Evolutionary conservation across 2,797 vertebrate genomes (phyloP).

Genomic region (Thamnophis elegans): DNA sequence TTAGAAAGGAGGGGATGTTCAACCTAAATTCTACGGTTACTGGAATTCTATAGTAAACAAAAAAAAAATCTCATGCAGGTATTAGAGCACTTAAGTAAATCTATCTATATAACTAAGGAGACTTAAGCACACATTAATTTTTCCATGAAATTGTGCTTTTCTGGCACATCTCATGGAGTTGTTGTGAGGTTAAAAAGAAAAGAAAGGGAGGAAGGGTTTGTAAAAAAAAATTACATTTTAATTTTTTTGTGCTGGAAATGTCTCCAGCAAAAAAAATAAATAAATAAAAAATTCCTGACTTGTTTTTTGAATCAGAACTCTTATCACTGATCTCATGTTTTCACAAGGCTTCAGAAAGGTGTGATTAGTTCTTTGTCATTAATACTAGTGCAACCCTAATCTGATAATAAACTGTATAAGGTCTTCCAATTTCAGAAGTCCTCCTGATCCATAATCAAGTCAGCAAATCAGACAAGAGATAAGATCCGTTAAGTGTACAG

Average conservation of each 20-base stretch:
- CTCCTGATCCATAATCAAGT: slow-evolving; percentile 26
- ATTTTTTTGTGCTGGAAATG: background rate
- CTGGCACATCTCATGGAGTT: background rate
- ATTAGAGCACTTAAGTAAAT: background rate
- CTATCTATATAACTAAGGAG: background rate
- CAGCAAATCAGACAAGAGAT: slow-evolving; percentile 6
- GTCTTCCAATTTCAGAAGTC: slow-evolving; percentile 1
- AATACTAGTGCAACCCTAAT: slow-evolving; percentile 32
- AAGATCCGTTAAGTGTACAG: slow-evolving; percentile 15
- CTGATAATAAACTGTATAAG: slow-evolving; percentile 16
- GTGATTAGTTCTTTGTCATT: background rate
- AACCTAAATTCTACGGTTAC: background rate
- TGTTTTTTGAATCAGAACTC: background rate
- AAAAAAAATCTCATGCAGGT: background rate
- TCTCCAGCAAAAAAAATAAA: background rate
- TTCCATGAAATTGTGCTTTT: background rate
- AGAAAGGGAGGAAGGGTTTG: background rate
- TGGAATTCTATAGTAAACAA: background rate
- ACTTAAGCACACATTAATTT: background rate
- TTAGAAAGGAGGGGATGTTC: background rate
- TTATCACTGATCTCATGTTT: background rate
- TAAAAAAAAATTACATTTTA: background rate
- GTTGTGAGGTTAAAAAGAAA: background rate
- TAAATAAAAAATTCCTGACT: background rate
- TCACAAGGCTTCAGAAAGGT: slow-evolving; percentile 15